Evolutionary conservation across 2,797 vertebrate species (phyloP), one percentile per base, ranked within the genome.

Genomic region (Oreochromis grahami): DNA sequence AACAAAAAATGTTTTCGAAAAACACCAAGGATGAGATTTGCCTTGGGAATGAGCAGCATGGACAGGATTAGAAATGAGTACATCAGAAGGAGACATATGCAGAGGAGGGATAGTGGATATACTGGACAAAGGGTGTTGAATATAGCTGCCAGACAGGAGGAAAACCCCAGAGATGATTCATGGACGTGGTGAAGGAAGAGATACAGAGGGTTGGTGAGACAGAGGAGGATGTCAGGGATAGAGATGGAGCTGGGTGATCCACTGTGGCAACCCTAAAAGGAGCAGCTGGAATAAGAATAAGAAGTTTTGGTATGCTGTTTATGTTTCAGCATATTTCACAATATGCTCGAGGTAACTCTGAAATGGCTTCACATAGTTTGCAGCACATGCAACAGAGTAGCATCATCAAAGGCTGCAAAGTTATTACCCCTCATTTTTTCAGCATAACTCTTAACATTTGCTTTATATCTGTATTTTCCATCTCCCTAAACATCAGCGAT

Each of bases 11-110:
- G 19, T 38, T 38, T 65, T 65, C 19, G 26, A 38, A 65, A 65
- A 65, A 38, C 34, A 65, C 34, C 60, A 65, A 38, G 19, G 34
- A 65, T 38, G 60, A 38, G 34, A 68, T 68, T 68, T 68, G n/a
- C 36, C 7, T 24, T 65, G 36, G 60, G 34, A 65, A 12, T 65
- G 12, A 68, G 12, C 36, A 14, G 63, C 12, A 15, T 14, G 11
- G 63, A 41, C 36, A 68, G 36, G 63, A 68, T 68, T 41, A 68
- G 63, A 68, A 68, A 68, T 68, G 5, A 68, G 21, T 41, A 68
- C 36, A 68, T 41, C 63, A 41, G 7, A 41, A 63, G n/a, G 58
- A 63, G 32, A 63, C 58, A 36, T 13, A 19, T 63, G 19, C 58
- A 65, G n/a, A 41, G 60, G 60, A 41, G n/a, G 60, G 60, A 65